Base-by-base conservation (phyloP, 2,797 vertebrate genomes). In the Channallabes apus region DNA sequence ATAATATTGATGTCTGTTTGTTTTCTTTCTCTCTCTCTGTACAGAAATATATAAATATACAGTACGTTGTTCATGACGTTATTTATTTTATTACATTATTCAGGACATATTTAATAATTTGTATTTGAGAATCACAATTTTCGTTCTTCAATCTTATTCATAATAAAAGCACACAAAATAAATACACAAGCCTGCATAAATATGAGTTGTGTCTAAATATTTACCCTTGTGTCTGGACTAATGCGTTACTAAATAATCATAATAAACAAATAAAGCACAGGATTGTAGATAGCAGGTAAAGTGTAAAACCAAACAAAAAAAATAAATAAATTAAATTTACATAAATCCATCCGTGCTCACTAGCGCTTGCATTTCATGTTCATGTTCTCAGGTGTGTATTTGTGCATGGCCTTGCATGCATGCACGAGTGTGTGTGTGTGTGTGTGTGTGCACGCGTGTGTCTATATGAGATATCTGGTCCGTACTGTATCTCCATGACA, bases 401-500 rank as follows among this genome's bases (percentile, higher is more conserved):
- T 87, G 46, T 79, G 29, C 69, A 64, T 77, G 79, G 83, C 38
- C 68, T 71, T 86, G 82, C 51, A 71, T 88, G 83, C 82, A 82
- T 87, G 87, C 87, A 88, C 41, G 58, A 32, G 61, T 89, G 88
- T 91, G 92, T 93, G 92, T 93, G 89, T 87, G 4, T 86, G 68
- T 85, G 80, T 89, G 80, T 82, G 41, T 89, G 88, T 85, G 89
- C 91, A 61, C 11, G 51, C 71, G 41, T 84, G 88, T 91, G 89
- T 91, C 88, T 87, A 89, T 92, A 87, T 93, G 92, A 92, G 92
- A 93, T 93, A 94, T 94, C 91, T 93, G 92, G 94, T 94, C 92
- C 82, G 88, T 94, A 93, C 91, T 93, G 91, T 92, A 98, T 99
- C 97, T 96, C 98, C 97, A 99, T 99, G 97, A 98, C 96, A 97